These are phyloP conservation scores for Nymphalis io DNA, from an alignment of 1,140 invertebrate genomes.

Conservation along the genomic window DNA sequence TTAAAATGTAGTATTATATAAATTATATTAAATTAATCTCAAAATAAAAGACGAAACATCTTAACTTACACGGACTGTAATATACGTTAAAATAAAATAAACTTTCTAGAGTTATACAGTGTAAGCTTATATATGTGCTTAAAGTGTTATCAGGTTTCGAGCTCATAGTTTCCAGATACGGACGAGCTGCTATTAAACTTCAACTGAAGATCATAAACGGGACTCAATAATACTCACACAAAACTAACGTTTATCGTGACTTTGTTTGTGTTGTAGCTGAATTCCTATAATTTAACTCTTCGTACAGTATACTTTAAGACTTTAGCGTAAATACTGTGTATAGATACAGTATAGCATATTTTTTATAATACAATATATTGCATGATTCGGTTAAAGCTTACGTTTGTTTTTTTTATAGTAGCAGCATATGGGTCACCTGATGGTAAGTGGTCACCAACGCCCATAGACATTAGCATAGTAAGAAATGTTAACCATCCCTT, in stretches of 20 bases:
- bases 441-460: too few relatives aligned
- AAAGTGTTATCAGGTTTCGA: constrained; percentile 7
- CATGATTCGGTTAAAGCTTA: too few relatives aligned
- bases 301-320: too few relatives aligned
- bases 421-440: too few relatives aligned
- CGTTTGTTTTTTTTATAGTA: too few relatives aligned
- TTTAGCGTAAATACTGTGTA: neutral
- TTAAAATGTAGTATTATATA: too few relatives aligned
- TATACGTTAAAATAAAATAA: neutral
- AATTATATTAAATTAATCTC: too few relatives aligned
- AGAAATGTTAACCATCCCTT: too few relatives aligned
- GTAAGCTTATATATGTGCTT: neutral
- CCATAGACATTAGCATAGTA: too few relatives aligned
- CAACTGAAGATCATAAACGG: constrained; percentile 2
- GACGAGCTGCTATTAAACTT: constrained; percentile 2
- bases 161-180: constrained; percentile 2
- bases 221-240: constrained; percentile 1
- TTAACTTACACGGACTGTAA: neutral
- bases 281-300: neutral
- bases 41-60: too few relatives aligned
- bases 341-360: too few relatives aligned
- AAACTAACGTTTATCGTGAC: neutral
- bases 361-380: too few relatives aligned
- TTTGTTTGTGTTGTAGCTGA: neutral
- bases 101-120: neutral